Base-by-base conservation (phyloP, 2,888 invertebrate species). In the Idaea aversata region DNA sequence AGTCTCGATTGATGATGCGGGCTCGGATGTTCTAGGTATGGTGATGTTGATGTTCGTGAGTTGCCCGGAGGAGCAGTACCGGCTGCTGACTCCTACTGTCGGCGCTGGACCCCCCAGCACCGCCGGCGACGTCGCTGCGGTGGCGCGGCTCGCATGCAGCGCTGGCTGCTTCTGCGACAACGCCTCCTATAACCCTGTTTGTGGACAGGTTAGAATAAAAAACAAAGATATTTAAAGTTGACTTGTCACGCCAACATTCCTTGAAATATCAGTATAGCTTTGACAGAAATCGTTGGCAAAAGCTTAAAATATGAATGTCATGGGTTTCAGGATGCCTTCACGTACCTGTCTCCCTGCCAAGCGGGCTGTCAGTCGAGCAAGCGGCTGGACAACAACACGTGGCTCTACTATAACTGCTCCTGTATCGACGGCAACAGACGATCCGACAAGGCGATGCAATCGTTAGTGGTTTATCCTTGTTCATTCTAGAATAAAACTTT, bases 341-440 rank as follows among this genome's bases (percentile, higher is more conserved):
- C 97, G 5, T 98, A 98, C 84, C 95, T 97, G 78, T 97, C 98
- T 25, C 96, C 98, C 62, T 98, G 98, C 86, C 97, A 97, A 83
- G 98, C 98, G 63, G 98, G 98, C 60, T 98, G 98, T 84, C 91
- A 69, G 35, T 70, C 65, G 66, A 84, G 84, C 62, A 25, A 87
- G 94, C 82, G 83, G 74, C 75, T 91, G 4, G 90, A 90, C 82
- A 90, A 90, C 80, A 87, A 75, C 77, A 89, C 91, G 68, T 91
- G 90, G 90, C 69, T 90, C 1, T 92, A 92, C 76, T 83, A 81
- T 78, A 83, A 90, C 81, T 93, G 92, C 70, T 78, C 86, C 5
- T 93, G 92, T 64, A 81, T 93, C 64, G 79, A 87, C 65, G 69
- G 73, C 34, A 67, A 64, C 6, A 72, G 71, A 0, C 13, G 34